These are phyloP conservation scores for Ommatoiulus sabulosus DNA, from an alignment of 2,888 invertebrate genomes.

Conservation along the genomic window DNA sequence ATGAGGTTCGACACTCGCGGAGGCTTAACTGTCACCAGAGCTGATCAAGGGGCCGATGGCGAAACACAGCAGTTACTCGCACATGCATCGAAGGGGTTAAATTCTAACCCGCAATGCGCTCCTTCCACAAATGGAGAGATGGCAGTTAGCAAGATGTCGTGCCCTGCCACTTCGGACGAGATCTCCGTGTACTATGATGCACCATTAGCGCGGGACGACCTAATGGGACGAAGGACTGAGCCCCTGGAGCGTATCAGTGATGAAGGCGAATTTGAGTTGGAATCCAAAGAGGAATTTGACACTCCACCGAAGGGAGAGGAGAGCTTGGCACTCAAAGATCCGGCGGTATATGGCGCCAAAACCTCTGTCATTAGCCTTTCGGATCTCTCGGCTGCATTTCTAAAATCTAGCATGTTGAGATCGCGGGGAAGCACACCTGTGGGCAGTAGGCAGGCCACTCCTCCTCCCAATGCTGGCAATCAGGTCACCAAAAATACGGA, in stretches of 20 bases:
- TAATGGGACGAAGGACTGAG: neutral
- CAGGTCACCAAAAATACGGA: neutral
- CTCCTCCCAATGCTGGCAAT: neutral
- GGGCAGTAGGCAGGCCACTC: neutral
- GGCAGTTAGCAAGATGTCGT: conserved; percentile 3
- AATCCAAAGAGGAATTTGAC: conserved; percentile 59
- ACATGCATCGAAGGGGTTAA: neutral
- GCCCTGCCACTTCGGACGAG: conserved; percentile 58
- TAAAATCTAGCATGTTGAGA: conserved; percentile 60
- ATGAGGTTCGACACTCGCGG: conserved; percentile 57
- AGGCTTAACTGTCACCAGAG: conserved; percentile 54
- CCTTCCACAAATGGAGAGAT: neutral
- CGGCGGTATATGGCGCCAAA: conserved; percentile 60
- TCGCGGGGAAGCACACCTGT: conserved; percentile 55
- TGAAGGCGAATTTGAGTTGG: conserved; percentile 59
- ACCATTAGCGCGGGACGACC: conserved; percentile 60
- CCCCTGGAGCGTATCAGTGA: conserved; percentile 57
- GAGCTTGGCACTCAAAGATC: conserved; percentile 29
- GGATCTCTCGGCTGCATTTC: conserved; percentile 63
- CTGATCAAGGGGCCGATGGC: conserved; percentile 49
- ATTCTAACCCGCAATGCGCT: conserved; percentile 42
- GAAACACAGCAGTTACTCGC: neutral
- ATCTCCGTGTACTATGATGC: conserved; percentile 63
- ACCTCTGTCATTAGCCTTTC: conserved; percentile 63
- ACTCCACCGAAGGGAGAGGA: conserved; percentile 60